phyloP scores from a whole-genome alignment of 2,797 vertebrate species.

The Acipenser ruthenus region DNA sequence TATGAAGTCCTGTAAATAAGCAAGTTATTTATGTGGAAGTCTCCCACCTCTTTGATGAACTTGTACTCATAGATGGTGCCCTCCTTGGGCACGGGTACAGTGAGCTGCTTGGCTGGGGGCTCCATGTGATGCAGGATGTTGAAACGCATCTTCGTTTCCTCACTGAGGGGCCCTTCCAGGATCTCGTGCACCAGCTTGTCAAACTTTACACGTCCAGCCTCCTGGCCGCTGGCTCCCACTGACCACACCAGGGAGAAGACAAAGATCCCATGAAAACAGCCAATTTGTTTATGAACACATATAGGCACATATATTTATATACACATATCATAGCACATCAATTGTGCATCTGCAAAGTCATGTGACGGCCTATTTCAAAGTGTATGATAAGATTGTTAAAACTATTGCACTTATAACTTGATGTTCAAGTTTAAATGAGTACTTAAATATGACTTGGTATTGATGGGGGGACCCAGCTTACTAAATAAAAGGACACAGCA shows the following conservation, averaged over 20 bases:
- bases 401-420: too few species aligned
- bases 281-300: background rate
- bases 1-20: too few species aligned
- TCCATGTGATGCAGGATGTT: slow-evolving; percentile 58
- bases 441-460: too few species aligned
- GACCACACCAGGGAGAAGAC: slow-evolving; percentile 83
- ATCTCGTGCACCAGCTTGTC: slow-evolving; percentile 69
- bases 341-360: too few species aligned
- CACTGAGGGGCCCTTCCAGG: slow-evolving; percentile 60
- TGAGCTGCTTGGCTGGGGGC: slow-evolving; percentile 58
- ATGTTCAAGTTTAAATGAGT: too few species aligned
- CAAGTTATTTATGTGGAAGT: background rate
- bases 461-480: too few species aligned
- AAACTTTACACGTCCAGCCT: slow-evolving; percentile 66
- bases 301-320: too few species aligned
- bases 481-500: too few species aligned
- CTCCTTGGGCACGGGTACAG: slow-evolving; percentile 64
- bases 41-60: slow-evolving; percentile 75
- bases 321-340: too few species aligned
- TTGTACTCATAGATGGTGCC: slow-evolving; percentile 74
- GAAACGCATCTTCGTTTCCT: slow-evolving; percentile 49
- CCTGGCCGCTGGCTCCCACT: slow-evolving; percentile 73
- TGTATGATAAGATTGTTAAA: too few species aligned
- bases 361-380: too few species aligned
- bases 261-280: slow-evolving; percentile 66